A percentile compares a stretch with the other conserved stretches of the same genome.
phyloP scores from a whole-genome alignment of 2,888 invertebrate genomes.

The Cephus pygmeus region DNA sequence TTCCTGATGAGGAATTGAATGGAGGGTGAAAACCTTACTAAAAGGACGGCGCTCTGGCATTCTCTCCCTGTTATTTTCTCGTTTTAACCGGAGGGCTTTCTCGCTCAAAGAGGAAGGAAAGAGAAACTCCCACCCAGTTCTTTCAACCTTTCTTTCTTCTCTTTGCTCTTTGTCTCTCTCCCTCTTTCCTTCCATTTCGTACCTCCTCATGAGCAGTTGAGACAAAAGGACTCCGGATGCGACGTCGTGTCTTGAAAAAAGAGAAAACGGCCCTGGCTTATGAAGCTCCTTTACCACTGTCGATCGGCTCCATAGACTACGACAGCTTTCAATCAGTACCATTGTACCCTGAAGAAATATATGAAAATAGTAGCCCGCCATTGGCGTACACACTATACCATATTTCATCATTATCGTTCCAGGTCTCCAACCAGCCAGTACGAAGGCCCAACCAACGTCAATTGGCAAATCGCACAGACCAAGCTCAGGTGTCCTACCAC shows the following conservation, averaged over 20 bases:
- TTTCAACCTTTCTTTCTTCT: conserved; percentile 6
- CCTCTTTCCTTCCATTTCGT: background rate
- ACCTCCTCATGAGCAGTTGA: background rate
- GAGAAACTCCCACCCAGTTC: conserved; percentile 14
- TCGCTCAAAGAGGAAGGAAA: conserved; percentile 16
- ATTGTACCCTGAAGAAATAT: background rate
- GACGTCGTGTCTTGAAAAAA: background rate
- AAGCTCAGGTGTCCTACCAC: conserved; percentile 61
- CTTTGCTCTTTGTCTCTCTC: background rate
- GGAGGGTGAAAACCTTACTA: conserved; percentile 36
- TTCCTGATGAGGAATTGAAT: conserved; percentile 50
- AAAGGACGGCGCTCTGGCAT: conserved; percentile 32
- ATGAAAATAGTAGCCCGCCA: background rate
- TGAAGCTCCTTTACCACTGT: background rate
- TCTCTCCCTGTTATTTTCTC: conserved; percentile 40
- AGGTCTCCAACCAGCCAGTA: conserved; percentile 61
- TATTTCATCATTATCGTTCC: conserved; percentile 27
- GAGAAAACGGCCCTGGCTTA: background rate
- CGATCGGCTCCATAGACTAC: background rate
- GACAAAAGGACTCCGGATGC: conserved; percentile 2
- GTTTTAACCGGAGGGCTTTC: conserved; percentile 31
- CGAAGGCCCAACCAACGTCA: conserved; percentile 59
- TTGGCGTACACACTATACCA: background rate
- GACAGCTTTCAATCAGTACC: background rate
- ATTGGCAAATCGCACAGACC: conserved; percentile 62